phyloP scores from a whole-genome alignment of 2,113 vertebrate species.

The Salvelinus fontinalis region DNA sequence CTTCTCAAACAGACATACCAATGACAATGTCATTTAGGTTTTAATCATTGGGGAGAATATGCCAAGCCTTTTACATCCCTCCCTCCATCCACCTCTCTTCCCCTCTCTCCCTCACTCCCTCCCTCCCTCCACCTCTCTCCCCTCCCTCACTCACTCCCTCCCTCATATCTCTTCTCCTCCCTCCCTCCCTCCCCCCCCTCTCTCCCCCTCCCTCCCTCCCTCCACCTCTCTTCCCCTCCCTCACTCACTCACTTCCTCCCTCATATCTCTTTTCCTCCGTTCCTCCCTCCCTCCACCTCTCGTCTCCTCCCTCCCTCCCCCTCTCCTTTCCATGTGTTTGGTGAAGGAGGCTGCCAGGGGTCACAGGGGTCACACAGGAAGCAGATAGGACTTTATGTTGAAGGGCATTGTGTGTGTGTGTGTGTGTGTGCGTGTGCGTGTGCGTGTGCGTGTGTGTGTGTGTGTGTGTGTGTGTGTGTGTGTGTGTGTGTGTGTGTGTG shows the following conservation, averaged over 20 bases:
- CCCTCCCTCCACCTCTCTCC: slow-evolving; percentile 41
- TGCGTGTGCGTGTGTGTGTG: neutral
- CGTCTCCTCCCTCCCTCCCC: slow-evolving; percentile 32
- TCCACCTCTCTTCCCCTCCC: slow-evolving; percentile 16
- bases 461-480: slow-evolving; percentile 29
- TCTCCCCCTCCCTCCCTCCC: neutral
- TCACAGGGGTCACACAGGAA: too few relatives aligned
- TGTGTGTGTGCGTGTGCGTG: slow-evolving; percentile 35
- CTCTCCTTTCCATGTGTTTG: slow-evolving; percentile 14
- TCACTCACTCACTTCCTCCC: slow-evolving; percentile 31
- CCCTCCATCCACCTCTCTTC: neutral
- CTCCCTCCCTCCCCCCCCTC: neutral
- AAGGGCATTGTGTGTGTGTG: neutral
- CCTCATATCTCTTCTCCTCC: too few relatives aligned
- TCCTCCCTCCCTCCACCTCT: slow-evolving; percentile 9
- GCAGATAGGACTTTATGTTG: too few relatives aligned
- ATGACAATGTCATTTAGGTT: slow-evolving; percentile 31
- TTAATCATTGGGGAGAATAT: slow-evolving; percentile 54
- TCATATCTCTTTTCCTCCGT: neutral
- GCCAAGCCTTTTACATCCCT: slow-evolving; percentile 34
- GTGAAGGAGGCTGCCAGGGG: neutral
- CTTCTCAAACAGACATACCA: slow-evolving; percentile 38
- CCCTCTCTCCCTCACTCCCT: slow-evolving; percentile 31
- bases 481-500: slow-evolving; percentile 8
- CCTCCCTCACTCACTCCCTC: slow-evolving; percentile 36